These are phyloP conservation scores for Chascanopsetta lugubris DNA, from an alignment of 2,113 vertebrate genomes.

Conservation along the genomic window DNA sequence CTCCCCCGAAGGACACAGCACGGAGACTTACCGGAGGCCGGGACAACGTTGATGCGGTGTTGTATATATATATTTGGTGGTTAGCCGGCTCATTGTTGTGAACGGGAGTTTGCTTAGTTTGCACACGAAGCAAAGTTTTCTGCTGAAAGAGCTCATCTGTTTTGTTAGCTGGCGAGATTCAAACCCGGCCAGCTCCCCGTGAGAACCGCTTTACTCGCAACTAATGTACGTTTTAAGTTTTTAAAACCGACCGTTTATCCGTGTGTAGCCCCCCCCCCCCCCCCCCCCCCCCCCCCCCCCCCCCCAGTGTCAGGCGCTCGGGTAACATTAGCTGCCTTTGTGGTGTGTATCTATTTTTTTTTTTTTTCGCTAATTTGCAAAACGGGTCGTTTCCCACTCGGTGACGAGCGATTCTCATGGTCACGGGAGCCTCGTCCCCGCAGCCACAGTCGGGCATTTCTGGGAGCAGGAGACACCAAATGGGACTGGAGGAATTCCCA, in stretches of 20 bases:
- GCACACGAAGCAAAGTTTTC: conserved; percentile 75
- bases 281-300: too few relatives aligned
- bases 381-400: conserved; percentile 43
- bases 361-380: conserved; percentile 37
- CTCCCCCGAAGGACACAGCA: conserved; percentile 24
- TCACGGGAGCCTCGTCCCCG: conserved; percentile 65
- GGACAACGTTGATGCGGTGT: conserved; percentile 22
- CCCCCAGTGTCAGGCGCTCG: not conserved
- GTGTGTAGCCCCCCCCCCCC: too few relatives aligned
- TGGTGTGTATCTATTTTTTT: not conserved
- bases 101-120: conserved; percentile 74
- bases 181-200: conserved; percentile 25
- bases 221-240: not conserved
- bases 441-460: conserved; percentile 53
- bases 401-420: conserved; percentile 55
- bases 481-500: conserved; percentile 69
- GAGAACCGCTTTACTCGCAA: conserved; percentile 12
- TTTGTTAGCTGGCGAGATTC: conserved; percentile 67
- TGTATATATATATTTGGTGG: conserved; percentile 39
- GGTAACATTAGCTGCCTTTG: conserved; percentile 28
- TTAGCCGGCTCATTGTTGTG: conserved; percentile 58
- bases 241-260: not conserved
- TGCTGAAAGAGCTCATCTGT: conserved; percentile 73
- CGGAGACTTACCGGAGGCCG: conserved; percentile 26
- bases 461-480: conserved; percentile 62